These are phyloP conservation scores for Lissonota sp. DNA, from an alignment of 2,888 invertebrate genomes.

Conservation along the genomic window DNA sequence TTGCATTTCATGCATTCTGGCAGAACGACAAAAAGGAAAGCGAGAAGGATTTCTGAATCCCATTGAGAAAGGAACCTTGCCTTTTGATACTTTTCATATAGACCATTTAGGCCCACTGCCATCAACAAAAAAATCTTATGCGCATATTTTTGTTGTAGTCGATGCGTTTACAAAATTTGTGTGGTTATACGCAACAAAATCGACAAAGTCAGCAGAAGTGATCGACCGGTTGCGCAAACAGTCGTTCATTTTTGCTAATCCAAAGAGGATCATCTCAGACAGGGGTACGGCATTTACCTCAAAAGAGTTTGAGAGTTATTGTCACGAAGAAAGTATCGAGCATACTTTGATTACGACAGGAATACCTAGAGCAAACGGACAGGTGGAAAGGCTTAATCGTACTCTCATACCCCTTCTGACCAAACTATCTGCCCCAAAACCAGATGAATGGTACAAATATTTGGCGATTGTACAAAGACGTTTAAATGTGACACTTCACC, in stretches of 20 bases:
- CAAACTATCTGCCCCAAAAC: constrained; percentile 32
- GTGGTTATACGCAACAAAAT: constrained; percentile 73
- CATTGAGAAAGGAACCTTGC: constrained; percentile 70
- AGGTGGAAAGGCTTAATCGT: constrained; percentile 30
- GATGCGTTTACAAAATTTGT: constrained; percentile 74
- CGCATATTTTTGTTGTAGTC: constrained; percentile 72
- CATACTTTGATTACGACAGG: constrained; percentile 72
- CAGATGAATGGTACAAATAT: constrained; percentile 29
- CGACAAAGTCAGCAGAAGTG: constrained; percentile 68
- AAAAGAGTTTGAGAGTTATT: constrained; percentile 39
- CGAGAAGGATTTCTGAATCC: constrained; percentile 71
- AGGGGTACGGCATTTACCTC: constrained; percentile 67
- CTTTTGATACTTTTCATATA: constrained; percentile 73
- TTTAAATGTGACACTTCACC: constrained; percentile 8
- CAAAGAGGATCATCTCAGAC: constrained; percentile 62
- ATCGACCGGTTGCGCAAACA: constrained; percentile 22
- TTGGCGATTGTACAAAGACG: background rate
- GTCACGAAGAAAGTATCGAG: constrained; percentile 34
- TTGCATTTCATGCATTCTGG: constrained; percentile 71
- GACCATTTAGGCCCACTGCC: constrained; percentile 75
- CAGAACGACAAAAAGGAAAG: constrained; percentile 69
- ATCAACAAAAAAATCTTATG: constrained; percentile 71
- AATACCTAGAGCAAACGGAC: constrained; percentile 37
- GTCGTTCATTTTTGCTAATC: constrained; percentile 46
- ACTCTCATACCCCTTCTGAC: constrained; percentile 33